These are phyloP conservation scores for Peromyscus californicus DNA, from an alignment of 2,113 vertebrate species.

Conservation along the genomic window DNA sequence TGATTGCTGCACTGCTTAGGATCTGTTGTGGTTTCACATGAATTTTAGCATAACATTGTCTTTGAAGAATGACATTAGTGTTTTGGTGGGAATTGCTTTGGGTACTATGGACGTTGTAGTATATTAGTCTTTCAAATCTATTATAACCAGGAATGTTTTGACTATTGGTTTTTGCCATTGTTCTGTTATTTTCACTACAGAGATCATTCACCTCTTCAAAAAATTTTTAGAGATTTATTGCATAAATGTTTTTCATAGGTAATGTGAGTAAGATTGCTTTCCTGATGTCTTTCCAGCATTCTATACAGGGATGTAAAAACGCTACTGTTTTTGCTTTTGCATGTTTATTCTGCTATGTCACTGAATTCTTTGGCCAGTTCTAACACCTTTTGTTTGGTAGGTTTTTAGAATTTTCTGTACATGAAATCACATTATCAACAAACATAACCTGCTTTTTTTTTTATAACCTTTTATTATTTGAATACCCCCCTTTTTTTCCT, in stretches of 20 bases:
- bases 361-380: background rate
- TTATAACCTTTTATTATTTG: background rate
- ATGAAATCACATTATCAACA: background rate
- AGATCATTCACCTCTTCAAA: background rate
- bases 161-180: background rate
- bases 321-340: background rate
- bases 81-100: background rate
- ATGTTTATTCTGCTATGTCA: background rate
- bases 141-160: background rate
- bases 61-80: background rate
- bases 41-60: background rate
- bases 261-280: background rate
- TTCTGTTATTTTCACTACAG: background rate
- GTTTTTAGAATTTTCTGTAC: background rate
- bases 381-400: background rate
- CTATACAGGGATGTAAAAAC: background rate
- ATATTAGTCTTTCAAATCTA: background rate
- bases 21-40: background rate
- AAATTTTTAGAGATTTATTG: background rate
- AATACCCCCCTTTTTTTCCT: background rate
- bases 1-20: background rate
- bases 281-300: background rate
- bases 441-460: background rate
- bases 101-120: background rate
- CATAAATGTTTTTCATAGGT: too few relatives aligned